phyloP scores from a whole-genome alignment of 1,140 invertebrate genomes.

The Ceratosolen solmsi region DNA sequence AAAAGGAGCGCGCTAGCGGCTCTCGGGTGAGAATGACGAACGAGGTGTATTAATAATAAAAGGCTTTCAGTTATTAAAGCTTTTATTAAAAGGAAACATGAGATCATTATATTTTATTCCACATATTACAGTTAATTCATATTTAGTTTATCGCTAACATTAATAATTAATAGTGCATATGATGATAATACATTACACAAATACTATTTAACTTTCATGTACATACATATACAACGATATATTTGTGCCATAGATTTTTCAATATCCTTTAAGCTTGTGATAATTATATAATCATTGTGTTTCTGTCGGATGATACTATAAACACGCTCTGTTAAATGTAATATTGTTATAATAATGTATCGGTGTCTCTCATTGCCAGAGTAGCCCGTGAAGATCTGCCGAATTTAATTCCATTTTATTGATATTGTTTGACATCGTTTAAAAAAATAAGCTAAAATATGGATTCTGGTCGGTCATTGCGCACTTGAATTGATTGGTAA shows the following conservation, averaged over 20 bases:
- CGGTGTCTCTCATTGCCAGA: background rate
- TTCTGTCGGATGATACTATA: constrained; percentile 22
- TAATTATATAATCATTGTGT: background rate
- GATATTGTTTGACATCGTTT: constrained; percentile 31
- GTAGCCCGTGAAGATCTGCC: background rate
- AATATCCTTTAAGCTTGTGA: constrained; percentile 2
- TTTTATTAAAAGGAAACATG: no score
- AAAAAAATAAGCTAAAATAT: constrained; percentile 42
- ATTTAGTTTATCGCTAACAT: constrained; percentile 48
- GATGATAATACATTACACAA: constrained; percentile 41
- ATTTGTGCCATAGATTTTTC: constrained; percentile 47
- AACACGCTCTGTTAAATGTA: constrained; percentile 29
- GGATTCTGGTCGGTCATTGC: constrained; percentile 16
- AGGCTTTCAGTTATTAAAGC: no score
- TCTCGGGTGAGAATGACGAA: no score
- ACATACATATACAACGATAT: constrained; percentile 40
- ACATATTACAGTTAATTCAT: constrained; percentile 39
- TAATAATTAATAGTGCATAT: constrained; percentile 47
- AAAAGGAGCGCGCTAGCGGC: no score
- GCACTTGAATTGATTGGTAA: constrained; percentile 11
- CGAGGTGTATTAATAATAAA: no score
- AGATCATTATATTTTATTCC: constrained; percentile 37
- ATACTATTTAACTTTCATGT: constrained; percentile 43
- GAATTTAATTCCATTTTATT: constrained; percentile 5
- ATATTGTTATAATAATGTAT: no score